Conservation (phyloP, 2,113 vertebrate genomes). For the Chelonoidis abingdonii region DNA sequence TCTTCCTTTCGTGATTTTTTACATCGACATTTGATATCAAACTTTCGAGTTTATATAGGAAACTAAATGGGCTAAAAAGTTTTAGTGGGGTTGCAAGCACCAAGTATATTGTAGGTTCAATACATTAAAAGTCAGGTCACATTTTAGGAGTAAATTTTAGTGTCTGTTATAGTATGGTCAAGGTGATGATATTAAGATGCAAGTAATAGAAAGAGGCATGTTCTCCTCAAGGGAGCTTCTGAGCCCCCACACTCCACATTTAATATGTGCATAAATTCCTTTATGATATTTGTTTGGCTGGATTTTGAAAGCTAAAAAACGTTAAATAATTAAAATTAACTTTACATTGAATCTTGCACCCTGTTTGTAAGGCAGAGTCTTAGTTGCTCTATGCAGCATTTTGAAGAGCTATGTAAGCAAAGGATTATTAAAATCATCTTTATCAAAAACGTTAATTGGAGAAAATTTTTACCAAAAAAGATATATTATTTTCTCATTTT, state of each 20-base stretch:
- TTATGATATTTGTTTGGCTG: neutral
- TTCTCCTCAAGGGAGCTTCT: neutral
- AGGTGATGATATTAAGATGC: neutral
- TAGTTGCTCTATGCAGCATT: neutral
- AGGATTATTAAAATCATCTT: neutral
- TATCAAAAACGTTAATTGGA: neutral
- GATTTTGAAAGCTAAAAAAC: neutral
- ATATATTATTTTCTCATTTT: neutral
- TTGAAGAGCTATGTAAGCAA: neutral
- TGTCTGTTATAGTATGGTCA: neutral
- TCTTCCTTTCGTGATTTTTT: neutral
- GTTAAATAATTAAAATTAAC: neutral
- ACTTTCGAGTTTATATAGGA: neutral
- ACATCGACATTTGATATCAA: neutral
- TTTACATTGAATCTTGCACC: neutral
- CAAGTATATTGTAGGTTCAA: neutral
- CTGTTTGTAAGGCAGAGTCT: neutral
- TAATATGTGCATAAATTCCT: neutral
- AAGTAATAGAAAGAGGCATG: neutral
- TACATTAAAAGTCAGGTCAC: neutral
- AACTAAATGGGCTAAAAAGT: neutral
- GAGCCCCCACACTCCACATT: neutral
- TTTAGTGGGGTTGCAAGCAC: neutral
- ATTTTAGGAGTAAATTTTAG: neutral
- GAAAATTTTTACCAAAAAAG: neutral